A percentile compares a stretch with the other conserved stretches of the same genome.
phyloP scores from a whole-genome alignment of 2,797 vertebrate species.

The Urosaurus nigricauda region DNA sequence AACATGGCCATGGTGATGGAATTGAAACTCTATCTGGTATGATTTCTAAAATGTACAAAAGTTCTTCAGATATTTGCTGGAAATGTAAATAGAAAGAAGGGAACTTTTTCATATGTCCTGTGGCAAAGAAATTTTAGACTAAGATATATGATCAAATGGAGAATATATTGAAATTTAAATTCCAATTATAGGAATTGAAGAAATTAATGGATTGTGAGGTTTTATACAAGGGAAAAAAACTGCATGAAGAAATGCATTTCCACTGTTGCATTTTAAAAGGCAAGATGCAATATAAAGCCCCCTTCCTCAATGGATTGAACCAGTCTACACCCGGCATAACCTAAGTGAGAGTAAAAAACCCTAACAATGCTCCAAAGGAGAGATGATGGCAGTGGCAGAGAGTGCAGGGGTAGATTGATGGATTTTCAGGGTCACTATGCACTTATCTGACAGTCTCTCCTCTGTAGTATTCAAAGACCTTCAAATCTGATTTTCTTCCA shows the following conservation, averaged over 20 bases:
- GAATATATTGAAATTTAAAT: no score
- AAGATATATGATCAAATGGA: no score
- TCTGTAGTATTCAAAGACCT: not conserved
- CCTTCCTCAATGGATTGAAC: not conserved
- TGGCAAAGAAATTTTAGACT: no score
- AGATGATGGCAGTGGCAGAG: no score
- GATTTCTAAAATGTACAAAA: no score
- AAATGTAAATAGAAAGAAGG: no score
- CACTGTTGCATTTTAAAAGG: not conserved
- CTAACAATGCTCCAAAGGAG: slow-evolving; percentile 60
- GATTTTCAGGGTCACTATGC: slow-evolving; percentile 26
- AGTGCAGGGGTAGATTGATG: slow-evolving; percentile 3
- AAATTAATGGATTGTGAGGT: rapidly evolving
- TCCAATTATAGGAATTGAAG: no score
- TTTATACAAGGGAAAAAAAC: not conserved
- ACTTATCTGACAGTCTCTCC: not conserved
- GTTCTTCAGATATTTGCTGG: no score
- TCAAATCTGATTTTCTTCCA: rapidly evolving
- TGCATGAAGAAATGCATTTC: not conserved
- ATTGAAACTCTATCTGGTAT: no score
- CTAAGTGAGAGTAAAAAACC: not conserved
- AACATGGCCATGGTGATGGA: no score
- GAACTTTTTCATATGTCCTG: no score
- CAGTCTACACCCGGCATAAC: slow-evolving; percentile 10
- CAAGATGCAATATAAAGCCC: not conserved